These are phyloP conservation scores for Sinocyclocheilus grahami DNA, from an alignment of 2,113 vertebrate species.

Conservation along the genomic window DNA sequence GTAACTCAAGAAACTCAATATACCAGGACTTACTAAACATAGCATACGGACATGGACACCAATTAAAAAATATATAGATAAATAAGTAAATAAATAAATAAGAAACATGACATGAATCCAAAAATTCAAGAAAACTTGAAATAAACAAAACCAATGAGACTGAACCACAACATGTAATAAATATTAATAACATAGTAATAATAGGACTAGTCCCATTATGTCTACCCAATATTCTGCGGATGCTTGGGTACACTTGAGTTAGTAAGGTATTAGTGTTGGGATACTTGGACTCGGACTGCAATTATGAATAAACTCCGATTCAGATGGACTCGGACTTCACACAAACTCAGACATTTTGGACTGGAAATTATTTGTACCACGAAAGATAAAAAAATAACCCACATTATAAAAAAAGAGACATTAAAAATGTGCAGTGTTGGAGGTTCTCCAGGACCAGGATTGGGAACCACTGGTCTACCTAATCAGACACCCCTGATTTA, in stretches of 20 bases:
- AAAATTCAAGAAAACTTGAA: background rate
- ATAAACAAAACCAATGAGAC: background rate
- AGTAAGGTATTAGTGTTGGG: background rate
- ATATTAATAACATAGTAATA: background rate
- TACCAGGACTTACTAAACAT: background rate
- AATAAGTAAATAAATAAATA: background rate
- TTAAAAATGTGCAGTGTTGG: no score
- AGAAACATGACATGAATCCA: background rate
- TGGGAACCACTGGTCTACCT: no score
- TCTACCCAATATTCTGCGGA: background rate
- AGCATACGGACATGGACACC: no score
- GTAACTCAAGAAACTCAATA: background rate
- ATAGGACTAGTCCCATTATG: background rate
- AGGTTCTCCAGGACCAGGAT: no score
- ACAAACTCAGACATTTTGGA: no score
- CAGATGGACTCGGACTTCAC: no score
- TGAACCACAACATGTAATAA: background rate
- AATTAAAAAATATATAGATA: no score
- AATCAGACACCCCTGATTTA: background rate
- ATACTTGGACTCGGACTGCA: no score
- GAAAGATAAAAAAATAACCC: no score
- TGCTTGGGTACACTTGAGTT: background rate
- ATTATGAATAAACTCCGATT: no score
- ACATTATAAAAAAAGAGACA: no score
- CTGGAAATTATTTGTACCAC: no score